These are phyloP conservation scores for Eupeodes latifasciatus DNA, from an alignment of 2,888 invertebrate genomes.

Conservation along the genomic window DNA sequence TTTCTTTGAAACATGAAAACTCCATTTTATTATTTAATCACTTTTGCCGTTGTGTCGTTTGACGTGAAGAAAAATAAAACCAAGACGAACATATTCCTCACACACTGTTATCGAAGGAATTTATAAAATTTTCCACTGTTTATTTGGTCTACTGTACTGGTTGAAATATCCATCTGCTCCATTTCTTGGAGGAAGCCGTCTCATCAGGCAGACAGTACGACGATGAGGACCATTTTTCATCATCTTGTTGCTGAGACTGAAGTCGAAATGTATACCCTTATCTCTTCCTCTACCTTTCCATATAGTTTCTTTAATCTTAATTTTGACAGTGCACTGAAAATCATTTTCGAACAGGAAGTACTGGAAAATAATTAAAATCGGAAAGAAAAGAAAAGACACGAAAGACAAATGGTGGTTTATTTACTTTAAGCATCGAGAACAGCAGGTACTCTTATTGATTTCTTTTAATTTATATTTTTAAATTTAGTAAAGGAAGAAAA, in stretches of 20 bases:
- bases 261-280: too few species aligned
- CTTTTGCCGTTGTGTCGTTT: slow-evolving; percentile 48
- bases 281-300: too few species aligned
- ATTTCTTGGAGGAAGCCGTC: neutral
- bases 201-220: neutral
- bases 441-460: too few species aligned
- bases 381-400: neutral
- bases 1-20: slow-evolving; percentile 50
- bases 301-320: slow-evolving; percentile 6
- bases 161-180: neutral
- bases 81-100: neutral
- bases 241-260: neutral
- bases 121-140: neutral
- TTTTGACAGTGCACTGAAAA: neutral
- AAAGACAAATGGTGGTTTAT: neutral
- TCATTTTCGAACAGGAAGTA: neutral
- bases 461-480: too few species aligned
- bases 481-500: too few species aligned
- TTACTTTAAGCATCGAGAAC: neutral
- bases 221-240: slow-evolving; percentile 17
- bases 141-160: neutral
- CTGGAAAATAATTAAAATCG: slow-evolving; percentile 21
- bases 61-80: slow-evolving; percentile 19
- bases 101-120: neutral
- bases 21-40: slow-evolving; percentile 69